Percentiles rank a stretch among this genome's conserved stretches.
phyloP scores from a whole-genome alignment of 2,888 invertebrate species.

The Drosophila ustulata region DNA sequence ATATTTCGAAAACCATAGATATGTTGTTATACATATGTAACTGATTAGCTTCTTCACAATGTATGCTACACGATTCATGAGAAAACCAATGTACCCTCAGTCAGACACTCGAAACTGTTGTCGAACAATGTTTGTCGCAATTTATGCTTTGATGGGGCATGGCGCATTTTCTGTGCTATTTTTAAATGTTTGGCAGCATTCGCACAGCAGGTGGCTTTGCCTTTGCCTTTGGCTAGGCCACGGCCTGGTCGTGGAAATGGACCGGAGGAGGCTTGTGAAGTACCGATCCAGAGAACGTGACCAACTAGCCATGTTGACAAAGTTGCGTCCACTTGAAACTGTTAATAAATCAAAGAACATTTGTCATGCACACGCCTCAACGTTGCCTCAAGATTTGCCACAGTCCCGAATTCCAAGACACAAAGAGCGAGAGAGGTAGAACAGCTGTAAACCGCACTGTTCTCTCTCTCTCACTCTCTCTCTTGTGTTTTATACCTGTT shows the following conservation, averaged over 20 bases:
- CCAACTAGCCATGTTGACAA: conserved; percentile 62
- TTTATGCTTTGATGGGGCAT: conserved; percentile 51
- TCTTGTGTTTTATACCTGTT: conserved; percentile 55
- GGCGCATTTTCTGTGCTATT: conserved; percentile 58
- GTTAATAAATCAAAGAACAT: conserved; percentile 73
- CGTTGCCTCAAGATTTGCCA: conserved; percentile 43
- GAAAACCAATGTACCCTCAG: not conserved
- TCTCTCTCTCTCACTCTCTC: not conserved
- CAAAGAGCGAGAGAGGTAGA: not conserved
- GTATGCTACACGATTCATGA: not conserved
- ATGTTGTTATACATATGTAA: too few relatives aligned
- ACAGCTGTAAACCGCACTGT: conserved; percentile 14
- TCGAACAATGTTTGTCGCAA: conserved; percentile 42
- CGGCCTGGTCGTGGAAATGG: not conserved
- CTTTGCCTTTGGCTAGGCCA: conserved; percentile 31
- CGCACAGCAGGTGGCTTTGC: conserved; percentile 67
- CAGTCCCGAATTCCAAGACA: not conserved
- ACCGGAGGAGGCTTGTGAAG: conserved; percentile 34
- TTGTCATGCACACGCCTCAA: conserved; percentile 69
- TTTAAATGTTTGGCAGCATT: conserved; percentile 57
- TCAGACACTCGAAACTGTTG: not conserved
- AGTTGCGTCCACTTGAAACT: conserved; percentile 59
- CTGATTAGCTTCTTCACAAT: too few relatives aligned
- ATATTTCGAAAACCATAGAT: too few relatives aligned
- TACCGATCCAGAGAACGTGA: conserved; percentile 61